Evolutionary conservation across 2,888 invertebrate genomes (phyloP).

Genomic region (Marasmarcha lunaedactyla): DNA sequence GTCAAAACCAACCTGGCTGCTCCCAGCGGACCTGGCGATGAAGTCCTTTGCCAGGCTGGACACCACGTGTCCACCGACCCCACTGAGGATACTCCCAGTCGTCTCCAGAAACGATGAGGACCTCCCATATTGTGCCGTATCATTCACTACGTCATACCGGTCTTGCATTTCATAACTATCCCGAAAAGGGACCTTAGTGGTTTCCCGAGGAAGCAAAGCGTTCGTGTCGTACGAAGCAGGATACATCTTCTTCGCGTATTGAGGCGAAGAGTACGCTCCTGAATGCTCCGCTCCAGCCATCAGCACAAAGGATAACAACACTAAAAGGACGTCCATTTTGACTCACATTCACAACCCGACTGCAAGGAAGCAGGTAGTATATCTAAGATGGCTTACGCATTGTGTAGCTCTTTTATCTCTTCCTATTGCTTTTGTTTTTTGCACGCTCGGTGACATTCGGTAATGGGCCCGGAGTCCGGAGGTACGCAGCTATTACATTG

Average conservation of each 20-base stretch:
- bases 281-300: slow-evolving; percentile 40
- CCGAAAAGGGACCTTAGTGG: slow-evolving; percentile 33
- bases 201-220: slow-evolving; percentile 43
- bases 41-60: slow-evolving; percentile 75
- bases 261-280: slow-evolving; percentile 64
- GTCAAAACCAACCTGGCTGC: slow-evolving; percentile 76
- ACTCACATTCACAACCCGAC: slow-evolving; percentile 20
- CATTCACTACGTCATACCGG: slow-evolving; percentile 25
- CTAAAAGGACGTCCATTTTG: slow-evolving; percentile 39
- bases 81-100: slow-evolving; percentile 51
- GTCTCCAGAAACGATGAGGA: slow-evolving; percentile 48
- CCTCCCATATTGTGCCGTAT: slow-evolving; percentile 35
- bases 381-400: slow-evolving; percentile 31
- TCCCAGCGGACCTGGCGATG: slow-evolving; percentile 75
- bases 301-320: slow-evolving; percentile 25
- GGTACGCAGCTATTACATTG: no score
- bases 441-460: slow-evolving; percentile 63
- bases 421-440: slow-evolving; percentile 56
- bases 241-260: slow-evolving; percentile 63
- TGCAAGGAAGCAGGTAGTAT: slow-evolving; percentile 42
- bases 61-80: slow-evolving; percentile 64
- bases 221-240: slow-evolving; percentile 38
- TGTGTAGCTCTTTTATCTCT: slow-evolving; percentile 56
- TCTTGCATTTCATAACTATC: slow-evolving; percentile 28
- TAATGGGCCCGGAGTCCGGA: slow-evolving; percentile 30